Conservation (phyloP, 2,888 invertebrate genomes). For the Sthenelais limicola region DNA sequence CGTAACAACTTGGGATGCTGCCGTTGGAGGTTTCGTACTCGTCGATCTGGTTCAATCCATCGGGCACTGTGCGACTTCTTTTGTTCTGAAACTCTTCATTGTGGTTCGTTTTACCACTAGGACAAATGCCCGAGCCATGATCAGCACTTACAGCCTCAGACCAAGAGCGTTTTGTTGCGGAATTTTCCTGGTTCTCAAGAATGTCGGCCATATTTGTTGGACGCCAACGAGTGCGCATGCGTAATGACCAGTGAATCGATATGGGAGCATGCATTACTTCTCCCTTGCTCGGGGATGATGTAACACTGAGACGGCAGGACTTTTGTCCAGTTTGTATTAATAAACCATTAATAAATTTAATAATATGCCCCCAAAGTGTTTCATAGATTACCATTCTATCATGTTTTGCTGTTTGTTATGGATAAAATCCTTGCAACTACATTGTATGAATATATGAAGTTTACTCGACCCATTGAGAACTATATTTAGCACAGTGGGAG, state of each 20-base stretch:
- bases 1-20: conserved; percentile 31
- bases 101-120: conserved; percentile 7
- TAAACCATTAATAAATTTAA: too few species aligned
- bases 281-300: too few species aligned
- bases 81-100: conserved; percentile 17
- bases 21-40: conserved; percentile 29
- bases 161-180: conserved; percentile 30
- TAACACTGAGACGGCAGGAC: too few species aligned
- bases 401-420: too few species aligned
- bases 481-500: too few species aligned
- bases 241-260: neutral
- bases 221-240: conserved; percentile 34
- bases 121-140: conserved; percentile 19
- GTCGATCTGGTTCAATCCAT: conserved; percentile 21
- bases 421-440: too few species aligned
- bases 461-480: too few species aligned
- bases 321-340: too few species aligned
- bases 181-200: neutral
- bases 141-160: conserved; percentile 18
- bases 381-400: too few species aligned
- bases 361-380: too few species aligned
- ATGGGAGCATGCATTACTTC: conserved; percentile 28
- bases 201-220: conserved; percentile 42
- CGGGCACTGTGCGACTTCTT: conserved; percentile 16
- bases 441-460: too few species aligned